Conservation (phyloP, 2,888 invertebrate genomes). For the Polyommatus iphigenia region DNA sequence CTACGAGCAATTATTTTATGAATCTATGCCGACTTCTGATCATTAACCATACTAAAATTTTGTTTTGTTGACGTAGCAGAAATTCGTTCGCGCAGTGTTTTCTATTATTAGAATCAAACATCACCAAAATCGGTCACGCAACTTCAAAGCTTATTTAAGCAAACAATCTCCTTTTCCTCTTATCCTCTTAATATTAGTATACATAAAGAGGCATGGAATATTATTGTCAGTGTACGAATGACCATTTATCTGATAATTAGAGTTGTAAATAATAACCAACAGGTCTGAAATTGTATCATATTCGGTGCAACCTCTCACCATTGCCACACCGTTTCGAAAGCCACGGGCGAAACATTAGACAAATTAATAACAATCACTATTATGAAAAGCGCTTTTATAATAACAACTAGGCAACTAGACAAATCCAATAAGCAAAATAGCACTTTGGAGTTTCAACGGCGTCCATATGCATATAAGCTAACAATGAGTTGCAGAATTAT, state of each 20-base stretch:
- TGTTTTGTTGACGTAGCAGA: too few relatives aligned
- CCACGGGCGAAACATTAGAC: slow-evolving; percentile 2
- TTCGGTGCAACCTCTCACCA: slow-evolving; percentile 21
- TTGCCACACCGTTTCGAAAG: not conserved
- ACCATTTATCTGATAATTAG: not conserved
- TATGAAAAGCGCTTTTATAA: not conserved
- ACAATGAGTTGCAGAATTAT: too few relatives aligned
- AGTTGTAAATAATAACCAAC: not conserved
- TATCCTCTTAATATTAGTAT: too few relatives aligned
- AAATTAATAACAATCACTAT: not conserved
- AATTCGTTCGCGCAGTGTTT: too few relatives aligned
- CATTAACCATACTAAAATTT: too few relatives aligned
- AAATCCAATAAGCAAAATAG: not conserved
- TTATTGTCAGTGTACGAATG: not conserved
- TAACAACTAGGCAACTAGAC: not conserved
- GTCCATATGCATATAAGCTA: not conserved
- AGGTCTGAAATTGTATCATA: slow-evolving; percentile 14
- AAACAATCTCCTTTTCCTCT: too few relatives aligned
- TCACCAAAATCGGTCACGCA: too few relatives aligned
- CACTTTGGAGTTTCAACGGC: not conserved
- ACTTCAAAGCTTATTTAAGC: too few relatives aligned
- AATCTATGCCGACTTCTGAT: too few relatives aligned
- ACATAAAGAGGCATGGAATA: too few relatives aligned
- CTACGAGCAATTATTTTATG: too few relatives aligned
- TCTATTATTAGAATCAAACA: too few relatives aligned